These are phyloP conservation scores for Diachrysia chrysitis DNA, from an alignment of 2,888 invertebrate species.

Conservation along the genomic window DNA sequence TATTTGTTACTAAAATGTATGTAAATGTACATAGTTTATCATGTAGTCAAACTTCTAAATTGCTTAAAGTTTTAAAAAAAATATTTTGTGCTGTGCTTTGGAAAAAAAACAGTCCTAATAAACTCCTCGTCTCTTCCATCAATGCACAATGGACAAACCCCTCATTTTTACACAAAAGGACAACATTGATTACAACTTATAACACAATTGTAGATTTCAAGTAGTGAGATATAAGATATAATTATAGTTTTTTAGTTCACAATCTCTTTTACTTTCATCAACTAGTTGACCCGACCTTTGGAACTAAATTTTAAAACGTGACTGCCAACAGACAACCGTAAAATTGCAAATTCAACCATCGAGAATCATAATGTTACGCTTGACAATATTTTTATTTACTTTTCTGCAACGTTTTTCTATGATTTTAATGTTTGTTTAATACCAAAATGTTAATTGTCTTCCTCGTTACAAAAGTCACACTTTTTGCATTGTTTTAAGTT, in stretches of 20 bases:
- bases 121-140: background rate
- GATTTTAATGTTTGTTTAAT: too few species aligned
- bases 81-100: too few species aligned
- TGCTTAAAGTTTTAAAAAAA: background rate
- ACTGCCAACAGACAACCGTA: background rate
- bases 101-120: background rate
- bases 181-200: background rate
- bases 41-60: background rate
- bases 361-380: background rate
- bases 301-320: background rate
- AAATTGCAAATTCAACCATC: background rate
- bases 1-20: conserved; percentile 21
- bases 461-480: too few species aligned
- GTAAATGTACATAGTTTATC: background rate
- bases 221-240: background rate
- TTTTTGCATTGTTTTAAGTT: too few species aligned
- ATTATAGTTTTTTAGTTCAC: background rate
- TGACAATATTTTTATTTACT: background rate
- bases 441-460: too few species aligned
- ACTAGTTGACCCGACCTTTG: background rate
- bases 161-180: background rate
- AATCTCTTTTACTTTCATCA: background rate
- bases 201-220: background rate
- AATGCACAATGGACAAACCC: too few species aligned
- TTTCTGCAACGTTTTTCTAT: background rate